Evolutionary conservation across 2,888 invertebrate genomes (phyloP).

Genomic region (Phytoseiulus persimilis): DNA sequence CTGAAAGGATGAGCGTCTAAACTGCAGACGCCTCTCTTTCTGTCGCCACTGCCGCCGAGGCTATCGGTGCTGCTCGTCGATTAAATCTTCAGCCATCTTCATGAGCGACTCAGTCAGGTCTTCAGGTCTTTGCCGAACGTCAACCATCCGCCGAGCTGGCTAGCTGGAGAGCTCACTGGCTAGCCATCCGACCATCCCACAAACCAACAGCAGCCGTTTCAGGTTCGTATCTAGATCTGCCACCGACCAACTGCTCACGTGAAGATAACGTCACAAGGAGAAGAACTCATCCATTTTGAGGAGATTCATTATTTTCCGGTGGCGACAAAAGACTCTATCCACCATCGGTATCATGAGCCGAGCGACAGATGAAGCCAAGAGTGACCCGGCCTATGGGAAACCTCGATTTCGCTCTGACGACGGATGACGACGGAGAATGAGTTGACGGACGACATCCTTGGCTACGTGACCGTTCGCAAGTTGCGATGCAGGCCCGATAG

Average conservation of each 20-base stretch:
- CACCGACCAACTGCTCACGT: constrained; percentile 5
- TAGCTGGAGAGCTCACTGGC: background rate
- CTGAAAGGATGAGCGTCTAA: background rate
- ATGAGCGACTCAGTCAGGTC: background rate
- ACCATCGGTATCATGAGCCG: background rate
- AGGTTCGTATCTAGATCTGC: background rate
- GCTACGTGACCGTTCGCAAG: background rate
- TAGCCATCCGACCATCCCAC: background rate
- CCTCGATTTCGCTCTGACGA: background rate
- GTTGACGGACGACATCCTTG: background rate
- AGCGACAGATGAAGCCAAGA: background rate
- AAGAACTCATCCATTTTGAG: constrained; percentile 37
- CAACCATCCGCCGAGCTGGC: background rate
- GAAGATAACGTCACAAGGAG: constrained; percentile 18
- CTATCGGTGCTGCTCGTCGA: background rate
- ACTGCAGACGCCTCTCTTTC: background rate
- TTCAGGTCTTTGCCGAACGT: constrained; percentile 5
- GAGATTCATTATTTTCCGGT: constrained; percentile 27
- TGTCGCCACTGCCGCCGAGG: background rate
- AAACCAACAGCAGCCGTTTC: background rate
- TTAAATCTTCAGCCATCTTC: background rate
- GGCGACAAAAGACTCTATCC: background rate
- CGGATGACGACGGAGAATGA: background rate
- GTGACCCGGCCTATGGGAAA: background rate
- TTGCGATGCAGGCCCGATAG: background rate